These are phyloP conservation scores for Osedax fenrisi DNA, from an alignment of 2,888 invertebrate genomes.

Conservation along the genomic window DNA sequence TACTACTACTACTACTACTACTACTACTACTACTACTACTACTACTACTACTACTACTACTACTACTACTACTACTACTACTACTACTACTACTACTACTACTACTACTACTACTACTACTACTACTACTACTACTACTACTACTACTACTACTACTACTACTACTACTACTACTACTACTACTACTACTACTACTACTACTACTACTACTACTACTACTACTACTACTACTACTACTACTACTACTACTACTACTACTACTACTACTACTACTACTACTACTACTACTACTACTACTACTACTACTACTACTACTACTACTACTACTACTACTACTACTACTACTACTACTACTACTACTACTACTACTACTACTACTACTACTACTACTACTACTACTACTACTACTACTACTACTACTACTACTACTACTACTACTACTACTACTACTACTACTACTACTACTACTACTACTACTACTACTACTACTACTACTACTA, in stretches of 20 bases:
- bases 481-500: slow-evolving; percentile 24
- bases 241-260: too few species aligned
- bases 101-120: background rate
- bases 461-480: slow-evolving; percentile 18
- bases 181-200: background rate
- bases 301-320: too few species aligned
- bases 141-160: background rate
- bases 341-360: too few species aligned
- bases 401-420: too few species aligned
- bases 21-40: background rate
- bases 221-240: too few species aligned
- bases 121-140: background rate
- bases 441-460: slow-evolving; percentile 9
- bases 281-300: too few species aligned
- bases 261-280: too few species aligned
- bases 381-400: too few species aligned
- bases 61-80: background rate
- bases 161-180: slow-evolving; percentile 2
- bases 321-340: too few species aligned
- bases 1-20: background rate
- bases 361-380: too few species aligned
- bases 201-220: background rate
- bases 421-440: too few species aligned
- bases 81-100: background rate
- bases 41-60: background rate